A percentile compares a stretch with the other conserved stretches of the same genome.
These are phyloP conservation scores for Venustaconcha ellipsiformis DNA, from an alignment of 1,140 invertebrate species.

Conservation along the genomic window DNA sequence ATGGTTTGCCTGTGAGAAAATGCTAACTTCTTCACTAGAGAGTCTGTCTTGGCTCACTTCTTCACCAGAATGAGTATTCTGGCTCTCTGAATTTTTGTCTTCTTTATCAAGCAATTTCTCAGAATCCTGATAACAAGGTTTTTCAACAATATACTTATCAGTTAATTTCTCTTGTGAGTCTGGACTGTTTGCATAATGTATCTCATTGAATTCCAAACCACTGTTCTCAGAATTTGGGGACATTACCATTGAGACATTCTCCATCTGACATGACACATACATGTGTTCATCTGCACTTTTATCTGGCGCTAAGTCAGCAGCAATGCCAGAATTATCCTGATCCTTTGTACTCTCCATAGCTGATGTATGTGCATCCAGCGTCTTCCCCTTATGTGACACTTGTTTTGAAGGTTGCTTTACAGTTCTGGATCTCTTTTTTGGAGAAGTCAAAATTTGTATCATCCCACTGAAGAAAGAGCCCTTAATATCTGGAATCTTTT, in stretches of 20 bases:
- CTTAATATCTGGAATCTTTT: conserved; percentile 35
- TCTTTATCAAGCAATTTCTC: background rate
- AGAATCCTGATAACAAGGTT: background rate
- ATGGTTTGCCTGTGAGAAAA: no score
- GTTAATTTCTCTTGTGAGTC: background rate
- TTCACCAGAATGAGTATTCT: background rate
- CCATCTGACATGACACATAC: no score
- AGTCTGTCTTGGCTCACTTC: background rate
- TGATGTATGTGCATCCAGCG: no score
- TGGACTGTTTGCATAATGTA: background rate
- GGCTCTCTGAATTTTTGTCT: background rate
- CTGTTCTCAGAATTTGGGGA: no score
- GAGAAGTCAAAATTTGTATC: conserved; percentile 49
- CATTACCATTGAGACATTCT: no score
- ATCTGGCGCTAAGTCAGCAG: no score
- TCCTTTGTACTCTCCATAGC: conserved; percentile 14
- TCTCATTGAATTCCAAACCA: no score
- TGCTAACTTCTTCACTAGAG: background rate
- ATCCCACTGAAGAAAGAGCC: conserved; percentile 52
- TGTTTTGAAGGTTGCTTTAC: background rate
- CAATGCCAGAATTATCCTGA: background rate
- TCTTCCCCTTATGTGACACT: background rate
- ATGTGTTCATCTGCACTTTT: no score
- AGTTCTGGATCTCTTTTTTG: conserved; percentile 33
- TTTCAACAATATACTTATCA: background rate